Conservation (phyloP, 2,113 vertebrate genomes). For the Neoarius graeffei region DNA sequence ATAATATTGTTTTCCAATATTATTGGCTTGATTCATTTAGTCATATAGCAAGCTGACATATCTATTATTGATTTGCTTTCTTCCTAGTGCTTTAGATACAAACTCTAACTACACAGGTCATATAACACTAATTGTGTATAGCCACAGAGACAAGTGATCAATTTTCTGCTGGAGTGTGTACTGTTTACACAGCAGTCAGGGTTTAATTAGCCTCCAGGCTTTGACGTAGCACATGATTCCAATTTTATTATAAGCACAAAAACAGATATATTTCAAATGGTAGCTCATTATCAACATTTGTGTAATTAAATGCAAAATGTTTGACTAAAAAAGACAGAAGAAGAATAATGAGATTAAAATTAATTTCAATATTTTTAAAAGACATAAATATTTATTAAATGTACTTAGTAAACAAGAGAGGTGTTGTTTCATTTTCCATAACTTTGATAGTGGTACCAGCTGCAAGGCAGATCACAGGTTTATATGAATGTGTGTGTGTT, state of each 20-base stretch:
- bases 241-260: constrained; percentile 50
- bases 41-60: constrained; percentile 31
- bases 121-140: constrained; percentile 28
- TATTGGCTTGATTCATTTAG: constrained; percentile 7
- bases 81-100: constrained; percentile 16
- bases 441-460: neutral
- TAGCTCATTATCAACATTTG: constrained; percentile 51
- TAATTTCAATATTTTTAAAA: neutral
- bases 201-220: constrained; percentile 48
- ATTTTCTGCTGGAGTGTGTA: constrained; percentile 37
- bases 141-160: constrained; percentile 38
- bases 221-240: constrained; percentile 27
- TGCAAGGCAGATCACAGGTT: neutral
- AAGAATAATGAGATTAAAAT: neutral
- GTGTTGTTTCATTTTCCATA: neutral
- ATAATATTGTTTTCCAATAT: constrained; percentile 17
- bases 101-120: constrained; percentile 20
- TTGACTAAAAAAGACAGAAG: constrained; percentile 2
- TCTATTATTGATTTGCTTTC: constrained; percentile 37
- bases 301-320: constrained; percentile 42
- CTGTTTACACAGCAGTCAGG: constrained; percentile 43
- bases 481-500: neutral
- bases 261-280: constrained; percentile 28
- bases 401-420: neutral
- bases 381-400: neutral